phyloP scores from a whole-genome alignment of 1,140 invertebrate species.

The Rhagoletis pomonella region DNA sequence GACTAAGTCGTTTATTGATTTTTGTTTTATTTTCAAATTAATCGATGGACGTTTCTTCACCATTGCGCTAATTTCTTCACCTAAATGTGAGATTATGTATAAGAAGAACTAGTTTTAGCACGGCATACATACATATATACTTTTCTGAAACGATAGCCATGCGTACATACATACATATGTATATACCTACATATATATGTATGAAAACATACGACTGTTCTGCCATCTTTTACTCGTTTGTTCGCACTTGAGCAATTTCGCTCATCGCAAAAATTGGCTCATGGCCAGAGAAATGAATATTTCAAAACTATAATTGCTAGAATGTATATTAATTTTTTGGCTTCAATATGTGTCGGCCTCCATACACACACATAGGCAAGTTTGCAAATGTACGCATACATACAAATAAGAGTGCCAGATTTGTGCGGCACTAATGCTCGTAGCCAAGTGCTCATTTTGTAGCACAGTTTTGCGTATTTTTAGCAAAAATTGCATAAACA shows the following conservation, averaged over 20 bases:
- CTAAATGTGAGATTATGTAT: not conserved
- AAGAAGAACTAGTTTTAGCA: not conserved
- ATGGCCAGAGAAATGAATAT: slow-evolving; percentile 45
- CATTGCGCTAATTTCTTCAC: not conserved
- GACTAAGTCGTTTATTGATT: not conserved
- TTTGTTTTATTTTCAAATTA: not conserved
- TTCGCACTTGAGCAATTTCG: slow-evolving; percentile 37
- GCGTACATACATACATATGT: too few relatives aligned
- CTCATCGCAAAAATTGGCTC: slow-evolving; percentile 18
- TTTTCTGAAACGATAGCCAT: too few relatives aligned
- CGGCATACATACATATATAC: slow-evolving; percentile 4
- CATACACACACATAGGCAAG: not conserved
- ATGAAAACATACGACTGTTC: slow-evolving; percentile 6
- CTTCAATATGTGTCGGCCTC: slow-evolving; percentile 12
- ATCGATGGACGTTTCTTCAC: slow-evolving; percentile 12
- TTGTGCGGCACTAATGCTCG: not conserved
- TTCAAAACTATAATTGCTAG: slow-evolving; percentile 44
- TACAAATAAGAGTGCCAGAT: not conserved
- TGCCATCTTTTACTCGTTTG: not conserved
- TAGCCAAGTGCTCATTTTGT: not conserved
- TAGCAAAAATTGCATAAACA: slow-evolving; percentile 28
- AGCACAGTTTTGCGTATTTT: slow-evolving; percentile 28
- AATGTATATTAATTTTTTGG: slow-evolving; percentile 14
- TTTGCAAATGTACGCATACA: not conserved
- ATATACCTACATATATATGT: not conserved